A percentile compares a stretch with the other conserved stretches of the same genome.
phyloP scores from a whole-genome alignment of 2,888 invertebrate genomes.

The Scrobipalpa atriplicella region DNA sequence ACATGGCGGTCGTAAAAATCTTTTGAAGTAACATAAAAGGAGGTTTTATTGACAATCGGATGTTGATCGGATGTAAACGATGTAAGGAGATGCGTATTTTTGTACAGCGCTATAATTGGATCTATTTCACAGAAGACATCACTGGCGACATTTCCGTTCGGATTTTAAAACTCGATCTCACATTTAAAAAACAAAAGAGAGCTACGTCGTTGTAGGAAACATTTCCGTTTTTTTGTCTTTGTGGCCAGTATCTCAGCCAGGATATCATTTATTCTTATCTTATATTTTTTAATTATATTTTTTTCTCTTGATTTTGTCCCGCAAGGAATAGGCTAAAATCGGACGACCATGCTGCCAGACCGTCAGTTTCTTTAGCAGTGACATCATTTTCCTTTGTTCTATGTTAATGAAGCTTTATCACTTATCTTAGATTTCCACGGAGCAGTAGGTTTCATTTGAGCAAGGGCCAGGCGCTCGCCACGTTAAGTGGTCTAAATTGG shows the following conservation, averaged over 20 bases:
- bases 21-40: slow-evolving; percentile 21
- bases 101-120: neutral
- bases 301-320: too few species aligned
- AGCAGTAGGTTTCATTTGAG: neutral
- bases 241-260: neutral
- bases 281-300: too few species aligned
- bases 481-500: slow-evolving; percentile 60
- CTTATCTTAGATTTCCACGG: neutral
- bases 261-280: neutral
- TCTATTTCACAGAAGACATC: neutral
- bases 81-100: slow-evolving; percentile 4
- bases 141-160: slow-evolving; percentile 13
- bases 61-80: slow-evolving; percentile 17
- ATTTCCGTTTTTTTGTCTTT: neutral
- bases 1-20: slow-evolving; percentile 22
- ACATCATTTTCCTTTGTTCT: neutral
- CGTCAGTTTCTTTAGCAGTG: neutral
- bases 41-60: slow-evolving; percentile 20
- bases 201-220: neutral
- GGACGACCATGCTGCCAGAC: too few species aligned
- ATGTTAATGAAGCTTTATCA: neutral
- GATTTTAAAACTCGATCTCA: neutral
- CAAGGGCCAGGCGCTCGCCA: slow-evolving; percentile 31
- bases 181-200: neutral
- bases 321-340: too few species aligned